A percentile compares a stretch with the other conserved stretches of the same genome.
Evolutionary conservation across 2,797 vertebrate species (phyloP).

Genomic region (Myripristis jacobus): DNA sequence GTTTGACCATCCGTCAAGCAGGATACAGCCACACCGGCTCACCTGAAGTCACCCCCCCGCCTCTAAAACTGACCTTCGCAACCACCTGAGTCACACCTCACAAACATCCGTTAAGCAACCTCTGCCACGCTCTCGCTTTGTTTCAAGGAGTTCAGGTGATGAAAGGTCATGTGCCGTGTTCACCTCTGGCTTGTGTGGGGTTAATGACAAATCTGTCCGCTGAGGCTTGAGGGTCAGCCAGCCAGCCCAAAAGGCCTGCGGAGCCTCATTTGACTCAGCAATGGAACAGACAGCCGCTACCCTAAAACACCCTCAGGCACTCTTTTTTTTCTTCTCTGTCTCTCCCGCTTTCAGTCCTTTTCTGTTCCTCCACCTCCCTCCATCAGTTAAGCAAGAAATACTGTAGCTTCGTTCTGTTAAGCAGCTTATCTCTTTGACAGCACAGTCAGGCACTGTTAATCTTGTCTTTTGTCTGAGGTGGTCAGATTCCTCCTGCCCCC

Average conservation of each 20-base stretch:
- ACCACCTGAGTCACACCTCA: slow-evolving; percentile 57
- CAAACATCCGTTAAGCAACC: slow-evolving; percentile 57
- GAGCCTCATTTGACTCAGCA: slow-evolving; percentile 57
- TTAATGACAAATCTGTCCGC: slow-evolving; percentile 73
- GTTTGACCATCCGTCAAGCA: slow-evolving; percentile 53
- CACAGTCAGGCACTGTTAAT: slow-evolving; percentile 78
- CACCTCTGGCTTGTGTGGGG: slow-evolving; percentile 51
- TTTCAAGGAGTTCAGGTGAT: slow-evolving; percentile 66
- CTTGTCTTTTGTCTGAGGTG: slow-evolving; percentile 77
- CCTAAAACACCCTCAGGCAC: slow-evolving; percentile 54
- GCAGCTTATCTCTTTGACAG: slow-evolving; percentile 79
- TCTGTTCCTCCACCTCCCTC: slow-evolving; percentile 46
- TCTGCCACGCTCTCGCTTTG: slow-evolving; percentile 58
- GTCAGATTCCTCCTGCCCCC: slow-evolving; percentile 64
- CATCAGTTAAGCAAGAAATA: slow-evolving; percentile 73
- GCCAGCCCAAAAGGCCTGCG: slow-evolving; percentile 45
- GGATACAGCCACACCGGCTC: slow-evolving; percentile 34
- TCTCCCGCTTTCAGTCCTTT: slow-evolving; percentile 55
- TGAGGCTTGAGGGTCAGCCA: slow-evolving; percentile 58
- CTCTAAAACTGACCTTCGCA: slow-evolving; percentile 62
- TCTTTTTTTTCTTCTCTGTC: slow-evolving; percentile 12
- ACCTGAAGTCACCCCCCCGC: slow-evolving; percentile 53
- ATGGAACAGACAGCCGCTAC: slow-evolving; percentile 47
- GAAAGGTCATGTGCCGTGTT: slow-evolving; percentile 62
- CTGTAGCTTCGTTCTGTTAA: slow-evolving; percentile 79